Evolutionary conservation across 2,888 invertebrate genomes (phyloP), one percentile per base, ranked within the genome.

Genomic region (Caenorhabditis wallacei): DNA sequence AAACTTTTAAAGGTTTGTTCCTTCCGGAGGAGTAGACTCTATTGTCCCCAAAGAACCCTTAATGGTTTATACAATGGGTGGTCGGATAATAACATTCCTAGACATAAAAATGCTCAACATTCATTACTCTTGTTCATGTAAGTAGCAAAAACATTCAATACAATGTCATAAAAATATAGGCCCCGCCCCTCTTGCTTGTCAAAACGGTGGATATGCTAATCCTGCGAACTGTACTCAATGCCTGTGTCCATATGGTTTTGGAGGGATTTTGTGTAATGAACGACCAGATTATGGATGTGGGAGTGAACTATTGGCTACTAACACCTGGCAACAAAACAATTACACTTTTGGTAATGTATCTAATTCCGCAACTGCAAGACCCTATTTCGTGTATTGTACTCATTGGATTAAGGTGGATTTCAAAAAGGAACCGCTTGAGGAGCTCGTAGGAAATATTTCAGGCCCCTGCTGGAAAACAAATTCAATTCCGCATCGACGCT

Each of bases 151-250:
- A 26, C 3, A 8, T 46, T 26, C n/a, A n/a, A n/a, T n/a, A 18
- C 4, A 16, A 7, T 8, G 35, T 10, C 35, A 51, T 22, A 4
- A 51, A 20, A 13, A 20, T 30, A 3, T 30, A 57, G 63, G 79
- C 30, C 24, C 53, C 13, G 54, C 57, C 0, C 8, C 63, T 26
- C 72, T 89, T 3, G 69, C 40, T 18, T 90, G 90, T 69, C 66
- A 74, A 30, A 88, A 87, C 56, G 86, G 86, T 2, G 90, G 90
- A 3, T 90, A 89, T 64, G 68, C 88, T n/a, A 87, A 90, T 51
- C 89, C 90, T 22, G 87, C 89, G 57, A 78, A 89, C 30, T 90
- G 90, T 63, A 48, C 46, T 0, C 56, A 54, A 13, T 89, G 89
- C 54, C 71, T 84, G 3, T 89, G 89, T 68, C 89, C 89, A 0